Base-by-base conservation (phyloP, 2,888 invertebrate species). In the Onchidella celtica region DNA sequence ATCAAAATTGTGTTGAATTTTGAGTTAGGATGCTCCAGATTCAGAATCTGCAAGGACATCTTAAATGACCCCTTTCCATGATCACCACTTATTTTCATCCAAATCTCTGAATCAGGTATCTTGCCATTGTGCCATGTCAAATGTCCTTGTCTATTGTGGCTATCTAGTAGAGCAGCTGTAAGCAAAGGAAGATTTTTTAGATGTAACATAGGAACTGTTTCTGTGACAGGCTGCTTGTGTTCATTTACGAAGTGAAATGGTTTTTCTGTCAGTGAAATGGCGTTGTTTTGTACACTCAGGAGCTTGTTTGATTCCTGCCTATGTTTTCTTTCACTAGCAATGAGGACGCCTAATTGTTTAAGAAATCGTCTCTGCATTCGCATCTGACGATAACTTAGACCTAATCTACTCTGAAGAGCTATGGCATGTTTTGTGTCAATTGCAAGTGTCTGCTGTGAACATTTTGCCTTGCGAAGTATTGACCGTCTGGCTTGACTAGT, bases 1-100 rank as follows among this genome's bases (percentile, higher is more conserved):
- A 76, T 59, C 14, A 76, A 24, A 63, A 59, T 29, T n/a, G 76
- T 76, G 66, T 65, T 65, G 24, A 38, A 21, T 47, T 40, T 76
- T 11, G 76, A 65, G 4, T 76, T 76, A 3, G 63, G 47, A 24
- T 3, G 38, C 21, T 40, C 27, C 9, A 32, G 21, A 29, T 76
- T 76, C 6, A 38, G 36, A 29, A 65, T 9, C 29, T 76, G 76
- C 66, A 63, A 29, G 17, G 40, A 65, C 27, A 76, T 47, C 24
- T 76, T 76, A 17, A 76, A 65, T 32, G 63, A 40, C 6, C 40
- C 66, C 27, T 65, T 65, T 14, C 76, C 76, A 76, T 40, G 38
- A 63, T 75, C n/a, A 0, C 75, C 63, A 21, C 75, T 63, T 38
- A 63, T 27, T 32, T 75, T 75, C 27, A 75, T 38, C 75, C 75